Evolutionary conservation across 2,888 invertebrate species (phyloP).

Genomic region (Agriopis marginaria): DNA sequence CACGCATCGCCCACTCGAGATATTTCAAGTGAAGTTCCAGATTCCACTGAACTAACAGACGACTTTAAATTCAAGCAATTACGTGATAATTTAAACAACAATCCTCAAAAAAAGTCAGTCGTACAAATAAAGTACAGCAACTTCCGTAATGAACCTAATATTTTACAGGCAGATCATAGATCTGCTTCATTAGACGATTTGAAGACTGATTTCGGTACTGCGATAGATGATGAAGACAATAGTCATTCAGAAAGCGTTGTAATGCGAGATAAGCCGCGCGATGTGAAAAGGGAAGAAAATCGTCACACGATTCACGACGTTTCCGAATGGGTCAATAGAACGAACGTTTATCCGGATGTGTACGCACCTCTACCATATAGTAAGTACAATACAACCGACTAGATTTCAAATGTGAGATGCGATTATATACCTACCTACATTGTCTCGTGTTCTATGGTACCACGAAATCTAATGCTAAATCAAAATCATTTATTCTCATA

Average conservation of each 20-base stretch:
- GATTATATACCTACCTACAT: neutral
- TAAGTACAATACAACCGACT: conserved; percentile 82
- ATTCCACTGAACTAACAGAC: conserved; percentile 66
- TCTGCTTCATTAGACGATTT: conserved; percentile 38
- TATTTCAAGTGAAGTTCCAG: conserved; percentile 41
- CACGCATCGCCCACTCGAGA: conserved; percentile 4
- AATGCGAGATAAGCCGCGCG: conserved; percentile 55
- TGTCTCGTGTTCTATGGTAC: neutral
- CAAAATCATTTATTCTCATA: too few relatives aligned
- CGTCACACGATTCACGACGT: conserved; percentile 76
- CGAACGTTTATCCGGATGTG: conserved; percentile 89
- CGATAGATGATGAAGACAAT: conserved; percentile 46
- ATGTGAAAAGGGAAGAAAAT: conserved; percentile 59
- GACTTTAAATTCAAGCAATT: conserved; percentile 75
- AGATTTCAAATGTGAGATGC: neutral
- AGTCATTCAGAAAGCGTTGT: conserved; percentile 50
- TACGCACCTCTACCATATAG: conserved; percentile 92
- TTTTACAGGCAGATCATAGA: conserved; percentile 26
- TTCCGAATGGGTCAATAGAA: conserved; percentile 77
- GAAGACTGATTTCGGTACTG: conserved; percentile 36
- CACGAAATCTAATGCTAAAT: too few relatives aligned
- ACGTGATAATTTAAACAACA: conserved; percentile 45
- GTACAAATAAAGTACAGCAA: conserved; percentile 40
- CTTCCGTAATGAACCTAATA: conserved; percentile 25
- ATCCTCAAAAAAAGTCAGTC: conserved; percentile 37